Base-by-base conservation (phyloP, 2,113 vertebrate species). In the Gulo gulo region DNA sequence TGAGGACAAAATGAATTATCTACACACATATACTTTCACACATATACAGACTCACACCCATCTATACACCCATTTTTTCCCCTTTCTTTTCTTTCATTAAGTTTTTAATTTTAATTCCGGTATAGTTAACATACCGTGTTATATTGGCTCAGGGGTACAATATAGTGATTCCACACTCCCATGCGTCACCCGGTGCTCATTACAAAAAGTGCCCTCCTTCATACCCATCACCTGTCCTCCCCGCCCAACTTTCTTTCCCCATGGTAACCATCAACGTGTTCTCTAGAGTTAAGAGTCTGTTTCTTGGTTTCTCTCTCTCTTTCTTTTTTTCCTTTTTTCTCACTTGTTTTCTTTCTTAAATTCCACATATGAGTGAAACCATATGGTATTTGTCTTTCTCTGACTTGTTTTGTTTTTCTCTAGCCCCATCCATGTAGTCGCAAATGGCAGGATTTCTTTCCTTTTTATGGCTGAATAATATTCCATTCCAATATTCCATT, bases 231-330 rank as follows among this genome's bases (percentile, higher is more conserved):
- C 24, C 39, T 16, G 3, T 4, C 13, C 26, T 13, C 7, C 26
- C 42, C 39, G 3, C 39, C 4, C 24, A 0, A 3, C 26, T 4
- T 42, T 0, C 7, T 42, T 18, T 26, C 26, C 26, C 42, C 15
- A 15, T 47, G 15, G 74, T 78, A 18, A 31, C 74, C 42, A 47
- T 47, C 34, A 47, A 26, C 0, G 1, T 76, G 39, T 47, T 31
- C 24, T 47, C 74, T 47, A 29, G 42, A 18, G 73, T 76, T 76
- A 45, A 76, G 73, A 45, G 42, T 47, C 42, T 47, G 4, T 78
- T 78, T 78, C 24, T 78, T 47, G 26, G 7, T 78, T 78, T 76
- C 23, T 45, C 39, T 74, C 23, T 31, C 74, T 45, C 71, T 74
- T 23, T 24, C 69, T 10, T 29, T 36, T 18, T 78, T 31, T 9